Evolutionary conservation across 92 coral and sea anemone species (phyloP).

Genomic region (Zoanthus sociatus): DNA sequence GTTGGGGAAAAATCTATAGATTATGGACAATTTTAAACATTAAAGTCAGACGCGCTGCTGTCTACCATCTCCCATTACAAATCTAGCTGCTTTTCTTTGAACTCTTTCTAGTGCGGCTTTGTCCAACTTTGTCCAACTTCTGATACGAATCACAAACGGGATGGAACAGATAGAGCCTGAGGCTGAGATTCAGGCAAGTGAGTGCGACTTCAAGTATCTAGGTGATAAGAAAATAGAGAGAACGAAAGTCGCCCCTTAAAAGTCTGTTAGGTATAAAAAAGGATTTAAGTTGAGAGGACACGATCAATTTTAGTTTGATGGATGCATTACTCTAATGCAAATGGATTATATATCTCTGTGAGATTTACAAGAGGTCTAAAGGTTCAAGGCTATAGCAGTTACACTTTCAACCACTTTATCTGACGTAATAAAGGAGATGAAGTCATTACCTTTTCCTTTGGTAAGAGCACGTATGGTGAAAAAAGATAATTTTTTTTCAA

Average conservation of each 20-base stretch:
- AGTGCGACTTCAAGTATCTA: constrained; percentile 11
- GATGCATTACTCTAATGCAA: constrained; percentile 54
- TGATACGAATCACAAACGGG: too few species aligned
- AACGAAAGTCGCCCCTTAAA: constrained; percentile 19
- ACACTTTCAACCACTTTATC: constrained; percentile 24
- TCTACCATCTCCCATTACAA: too few species aligned
- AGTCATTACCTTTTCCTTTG: constrained; percentile 56
- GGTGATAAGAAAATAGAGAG: constrained; percentile 29
- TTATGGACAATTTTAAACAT: too few species aligned
- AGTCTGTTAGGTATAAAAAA: constrained; percentile 18
- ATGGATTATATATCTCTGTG: constrained; percentile 48
- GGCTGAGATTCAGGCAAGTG: constrained; percentile 30
- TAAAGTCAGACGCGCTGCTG: too few species aligned
- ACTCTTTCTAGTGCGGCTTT: too few species aligned
- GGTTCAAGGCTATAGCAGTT: constrained; percentile 42
- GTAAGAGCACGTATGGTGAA: constrained; percentile 50
- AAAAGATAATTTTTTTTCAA: constrained; percentile 32
- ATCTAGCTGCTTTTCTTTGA: too few species aligned
- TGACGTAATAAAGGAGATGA: constrained; percentile 38
- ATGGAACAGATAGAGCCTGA: constrained; percentile 23
- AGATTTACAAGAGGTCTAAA: constrained; percentile 56
- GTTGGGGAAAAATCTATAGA: too few species aligned
- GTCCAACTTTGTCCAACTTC: too few species aligned
- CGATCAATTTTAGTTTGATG: constrained; percentile 56
- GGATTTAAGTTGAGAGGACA: constrained; percentile 23